phyloP scores from a whole-genome alignment of 2,113 vertebrate species.

The Tragelaphus buxtoni region DNA sequence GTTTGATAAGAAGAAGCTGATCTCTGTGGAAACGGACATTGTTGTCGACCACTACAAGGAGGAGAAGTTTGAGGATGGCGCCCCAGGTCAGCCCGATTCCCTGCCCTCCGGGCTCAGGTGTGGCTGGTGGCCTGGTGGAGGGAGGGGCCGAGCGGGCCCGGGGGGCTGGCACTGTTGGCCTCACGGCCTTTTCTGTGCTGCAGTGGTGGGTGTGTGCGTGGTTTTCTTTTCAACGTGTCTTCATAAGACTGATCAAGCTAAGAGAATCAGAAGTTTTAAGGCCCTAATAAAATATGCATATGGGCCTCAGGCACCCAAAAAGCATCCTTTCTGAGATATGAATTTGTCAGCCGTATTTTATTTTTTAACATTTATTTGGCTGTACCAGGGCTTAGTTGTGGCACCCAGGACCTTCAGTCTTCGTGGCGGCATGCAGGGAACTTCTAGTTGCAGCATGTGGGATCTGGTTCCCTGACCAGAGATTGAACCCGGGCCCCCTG shows the following conservation, averaged over 20 bases:
- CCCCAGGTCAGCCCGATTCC: constrained; percentile 79
- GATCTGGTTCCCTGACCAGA: neutral
- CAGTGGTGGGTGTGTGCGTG: rapidly evolving
- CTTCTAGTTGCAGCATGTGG: neutral
- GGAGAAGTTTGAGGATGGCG: constrained; percentile 90
- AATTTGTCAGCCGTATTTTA: neutral
- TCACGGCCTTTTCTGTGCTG: neutral
- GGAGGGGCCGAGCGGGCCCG: rapidly evolving
- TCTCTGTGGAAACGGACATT: constrained; percentile 97
- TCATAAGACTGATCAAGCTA: neutral
- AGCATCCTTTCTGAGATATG: neutral
- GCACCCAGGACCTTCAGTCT: neutral
- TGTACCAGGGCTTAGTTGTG: neutral
- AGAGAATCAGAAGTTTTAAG: neutral
- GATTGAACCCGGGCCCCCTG: neutral
- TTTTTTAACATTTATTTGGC: neutral
- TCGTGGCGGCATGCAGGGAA: neutral
- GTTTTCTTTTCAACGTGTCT: neutral
- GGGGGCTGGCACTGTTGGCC: neutral
- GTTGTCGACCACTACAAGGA: constrained; percentile 98
- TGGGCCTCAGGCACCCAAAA: neutral
- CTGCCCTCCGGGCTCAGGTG: neutral
- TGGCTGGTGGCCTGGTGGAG: neutral
- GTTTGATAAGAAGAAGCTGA: constrained; percentile 96
- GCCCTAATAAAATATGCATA: neutral